A percentile compares a stretch with the other conserved stretches of the same genome.
phyloP scores from a whole-genome alignment of 2,113 vertebrate genomes.

The Sceloporus tristichus region DNA sequence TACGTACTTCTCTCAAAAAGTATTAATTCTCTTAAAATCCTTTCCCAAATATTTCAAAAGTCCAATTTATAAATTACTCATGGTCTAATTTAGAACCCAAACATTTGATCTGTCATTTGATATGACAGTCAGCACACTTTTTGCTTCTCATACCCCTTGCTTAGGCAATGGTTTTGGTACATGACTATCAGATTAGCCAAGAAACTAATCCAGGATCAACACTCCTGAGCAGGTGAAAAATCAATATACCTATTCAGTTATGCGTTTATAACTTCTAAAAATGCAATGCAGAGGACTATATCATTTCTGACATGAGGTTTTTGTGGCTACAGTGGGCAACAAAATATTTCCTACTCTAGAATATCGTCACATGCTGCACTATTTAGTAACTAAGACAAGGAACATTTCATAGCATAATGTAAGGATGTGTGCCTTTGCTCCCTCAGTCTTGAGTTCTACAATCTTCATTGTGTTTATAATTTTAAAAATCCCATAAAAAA shows the following conservation, averaged over 20 bases:
- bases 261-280: neutral
- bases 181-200: neutral
- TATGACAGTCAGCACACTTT: no score
- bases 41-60: neutral
- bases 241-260: neutral
- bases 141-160: no score
- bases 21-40: neutral
- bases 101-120: neutral
- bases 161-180: neutral
- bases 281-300: neutral
- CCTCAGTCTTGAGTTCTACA: neutral
- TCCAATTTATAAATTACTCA: neutral
- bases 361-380: no score
- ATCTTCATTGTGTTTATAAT: neutral
- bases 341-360: no score
- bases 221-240: neutral
- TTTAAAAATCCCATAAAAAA: neutral
- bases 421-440: neutral
- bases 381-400: no score
- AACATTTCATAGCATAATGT: no score
- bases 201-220: neutral
- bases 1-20: neutral
- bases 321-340: neutral
- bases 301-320: no score
- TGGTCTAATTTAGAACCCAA: neutral